Conservation (phyloP, 2,797 vertebrate genomes). For the Phalanger gymnotis region DNA sequence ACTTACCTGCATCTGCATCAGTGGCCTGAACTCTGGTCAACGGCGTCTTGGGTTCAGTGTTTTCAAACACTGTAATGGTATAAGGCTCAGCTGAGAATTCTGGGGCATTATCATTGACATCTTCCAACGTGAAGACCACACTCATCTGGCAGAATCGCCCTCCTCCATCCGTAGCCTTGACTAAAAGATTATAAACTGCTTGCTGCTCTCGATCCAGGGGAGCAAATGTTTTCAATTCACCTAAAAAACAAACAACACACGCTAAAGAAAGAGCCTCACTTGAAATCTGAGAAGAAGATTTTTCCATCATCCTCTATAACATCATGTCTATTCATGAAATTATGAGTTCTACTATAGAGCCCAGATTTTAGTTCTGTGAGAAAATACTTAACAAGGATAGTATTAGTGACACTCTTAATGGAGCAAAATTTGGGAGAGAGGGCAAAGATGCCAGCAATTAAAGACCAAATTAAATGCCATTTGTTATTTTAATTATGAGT, state of each 20-base stretch:
- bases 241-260: slow-evolving; percentile 79
- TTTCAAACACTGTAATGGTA: slow-evolving; percentile 94
- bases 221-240: slow-evolving; percentile 93
- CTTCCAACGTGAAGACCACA: slow-evolving; percentile 91
- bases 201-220: slow-evolving; percentile 92
- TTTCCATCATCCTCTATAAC: rapidly evolving
- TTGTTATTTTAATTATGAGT: slow-evolving; percentile 28
- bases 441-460: not conserved
- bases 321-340: not conserved
- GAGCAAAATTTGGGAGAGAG: slow-evolving; percentile 4
- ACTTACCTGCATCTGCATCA: slow-evolving; percentile 90
- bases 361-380: not conserved
- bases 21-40: slow-evolving; percentile 93
- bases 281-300: slow-evolving; percentile 3
- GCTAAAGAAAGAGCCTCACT: not conserved
- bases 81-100: slow-evolving; percentile 92
- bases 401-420: not conserved
- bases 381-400: not conserved
- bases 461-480: not conserved
- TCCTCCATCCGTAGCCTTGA: slow-evolving; percentile 94
- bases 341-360: slow-evolving; percentile 3
- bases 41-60: slow-evolving; percentile 93
- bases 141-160: slow-evolving; percentile 92
- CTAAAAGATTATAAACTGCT: slow-evolving; percentile 87
- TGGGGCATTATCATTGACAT: slow-evolving; percentile 95